These are phyloP conservation scores for Esox masquinongy DNA, from an alignment of 2,797 vertebrate species.

Conservation along the genomic window DNA sequence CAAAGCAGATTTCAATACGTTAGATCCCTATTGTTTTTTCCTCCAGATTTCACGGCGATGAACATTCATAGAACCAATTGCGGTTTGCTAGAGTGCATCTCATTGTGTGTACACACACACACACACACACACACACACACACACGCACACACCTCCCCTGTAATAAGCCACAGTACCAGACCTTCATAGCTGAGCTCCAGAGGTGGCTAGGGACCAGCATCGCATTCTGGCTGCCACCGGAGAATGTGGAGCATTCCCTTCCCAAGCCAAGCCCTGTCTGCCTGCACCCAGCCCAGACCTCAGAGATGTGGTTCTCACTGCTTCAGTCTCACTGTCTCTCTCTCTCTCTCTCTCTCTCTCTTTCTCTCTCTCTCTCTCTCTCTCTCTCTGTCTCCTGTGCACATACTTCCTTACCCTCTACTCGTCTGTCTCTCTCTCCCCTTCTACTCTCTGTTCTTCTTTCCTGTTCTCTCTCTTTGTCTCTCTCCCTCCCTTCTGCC, in stretches of 20 bases:
- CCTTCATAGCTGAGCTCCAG: background rate
- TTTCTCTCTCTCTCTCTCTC: conserved; percentile 24
- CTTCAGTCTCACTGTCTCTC: background rate
- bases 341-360: conserved; percentile 26
- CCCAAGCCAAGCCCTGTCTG: conserved; percentile 30
- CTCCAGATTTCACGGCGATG: too few relatives aligned
- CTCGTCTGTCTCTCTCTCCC: conserved; percentile 35
- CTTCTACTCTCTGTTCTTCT: conserved; percentile 11
- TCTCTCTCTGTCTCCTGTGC: conserved; percentile 8
- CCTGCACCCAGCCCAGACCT: conserved; percentile 22
- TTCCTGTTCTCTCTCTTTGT: background rate
- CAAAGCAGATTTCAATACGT: too few relatives aligned
- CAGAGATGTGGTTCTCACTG: background rate
- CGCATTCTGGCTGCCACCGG: conserved; percentile 12
- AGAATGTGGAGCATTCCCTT: conserved; percentile 27
- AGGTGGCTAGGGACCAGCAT: conserved; percentile 15
- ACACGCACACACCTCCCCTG: background rate
- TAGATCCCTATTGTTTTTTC: too few relatives aligned
- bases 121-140: background rate
- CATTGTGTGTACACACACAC: background rate
- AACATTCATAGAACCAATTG: too few relatives aligned
- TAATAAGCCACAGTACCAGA: background rate
- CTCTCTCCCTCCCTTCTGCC: conserved; percentile 8
- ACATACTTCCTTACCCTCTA: conserved; percentile 30
- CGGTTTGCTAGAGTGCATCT: too few relatives aligned